Evolutionary conservation across 1,140 invertebrate genomes (phyloP), one percentile per base, ranked within the genome.

Genomic region (Daktulosphaira vitifoliae): DNA sequence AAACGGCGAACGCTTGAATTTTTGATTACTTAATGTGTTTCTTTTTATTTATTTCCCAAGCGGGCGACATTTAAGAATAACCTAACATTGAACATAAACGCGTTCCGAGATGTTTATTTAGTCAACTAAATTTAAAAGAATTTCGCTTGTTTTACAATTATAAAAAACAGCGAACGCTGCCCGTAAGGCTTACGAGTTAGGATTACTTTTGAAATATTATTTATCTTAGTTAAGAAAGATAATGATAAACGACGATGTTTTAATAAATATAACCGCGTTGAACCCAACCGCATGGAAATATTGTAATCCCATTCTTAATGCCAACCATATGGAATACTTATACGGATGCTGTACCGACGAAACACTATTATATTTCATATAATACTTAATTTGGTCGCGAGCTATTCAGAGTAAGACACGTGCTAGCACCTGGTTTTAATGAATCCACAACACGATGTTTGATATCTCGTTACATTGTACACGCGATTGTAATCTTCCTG

Each of bases 311-410:
- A 29, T 13, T 9, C 42, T n/a, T 59, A 59, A 59, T 59, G 20
- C 54, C 4, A 16, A 29, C 16, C 54, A 59, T 59, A 59, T 59
- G 54, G 54, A 59, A 59, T 15, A 65, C n/a, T 25, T 22, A 66
- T 46, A 16, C 37, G 15, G 23, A 37, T 42, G 11, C 37, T 15
- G 2, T 13, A 25, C 22, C 1, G n/a, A 42, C 22, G n/a, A 4
- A 5, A 5, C 1, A 3, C 22, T 22, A 46, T 23, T 59, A 59
- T 59, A 46, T 59, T 59, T 59, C 53, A 46, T 59, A 26, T 20
- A 8, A 26, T 59, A 59, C 23, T n/a, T n/a, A n/a, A n/a, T 42
- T 25, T 42, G 25, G 54, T 7, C 11, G 18, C 16, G 15, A 29
- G 42, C 23, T 23, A 46, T 20, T 59, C 18, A 33, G 26, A 3